Conservation (phyloP, 2,888 invertebrate species). For the Agonopterix subpropinquella region DNA sequence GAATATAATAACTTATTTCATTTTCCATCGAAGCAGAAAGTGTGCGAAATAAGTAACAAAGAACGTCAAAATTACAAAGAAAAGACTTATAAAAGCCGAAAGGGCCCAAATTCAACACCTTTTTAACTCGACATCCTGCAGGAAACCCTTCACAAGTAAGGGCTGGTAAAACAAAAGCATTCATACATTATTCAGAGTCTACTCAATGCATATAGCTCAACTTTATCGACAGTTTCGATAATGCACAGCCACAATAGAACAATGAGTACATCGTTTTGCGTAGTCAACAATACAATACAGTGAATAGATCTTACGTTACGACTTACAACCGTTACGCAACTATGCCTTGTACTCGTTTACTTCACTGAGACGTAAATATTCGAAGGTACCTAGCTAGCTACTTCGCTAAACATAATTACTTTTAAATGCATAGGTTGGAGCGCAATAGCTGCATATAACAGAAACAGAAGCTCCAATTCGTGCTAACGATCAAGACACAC, state of each 20-base stretch:
- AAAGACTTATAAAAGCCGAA: too few species aligned
- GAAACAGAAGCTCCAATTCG: too few species aligned
- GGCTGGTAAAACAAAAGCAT: too few species aligned
- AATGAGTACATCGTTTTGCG: constrained; percentile 41
- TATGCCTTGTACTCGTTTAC: constrained; percentile 42
- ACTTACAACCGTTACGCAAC: neutral
- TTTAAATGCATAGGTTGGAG: constrained; percentile 27
- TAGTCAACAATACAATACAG: constrained; percentile 26
- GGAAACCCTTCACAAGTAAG: too few species aligned
- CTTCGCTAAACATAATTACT: constrained; percentile 20
- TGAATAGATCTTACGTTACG: constrained; percentile 27
- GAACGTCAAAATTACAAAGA: too few species aligned
- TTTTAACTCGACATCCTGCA: too few species aligned
- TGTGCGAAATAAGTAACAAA: too few species aligned
- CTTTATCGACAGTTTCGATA: neutral
- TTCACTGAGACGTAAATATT: constrained; percentile 34
- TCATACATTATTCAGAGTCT: too few species aligned
- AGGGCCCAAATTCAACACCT: too few species aligned
- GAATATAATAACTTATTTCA: too few species aligned
- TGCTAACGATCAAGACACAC: too few species aligned
- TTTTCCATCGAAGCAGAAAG: too few species aligned
- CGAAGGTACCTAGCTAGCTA: constrained; percentile 24
- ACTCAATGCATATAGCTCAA: neutral
- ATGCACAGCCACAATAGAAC: constrained; percentile 29
- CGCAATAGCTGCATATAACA: constrained; percentile 20